These are phyloP conservation scores for Candidula unifasciata DNA, from an alignment of 2,888 invertebrate genomes.

Conservation along the genomic window DNA sequence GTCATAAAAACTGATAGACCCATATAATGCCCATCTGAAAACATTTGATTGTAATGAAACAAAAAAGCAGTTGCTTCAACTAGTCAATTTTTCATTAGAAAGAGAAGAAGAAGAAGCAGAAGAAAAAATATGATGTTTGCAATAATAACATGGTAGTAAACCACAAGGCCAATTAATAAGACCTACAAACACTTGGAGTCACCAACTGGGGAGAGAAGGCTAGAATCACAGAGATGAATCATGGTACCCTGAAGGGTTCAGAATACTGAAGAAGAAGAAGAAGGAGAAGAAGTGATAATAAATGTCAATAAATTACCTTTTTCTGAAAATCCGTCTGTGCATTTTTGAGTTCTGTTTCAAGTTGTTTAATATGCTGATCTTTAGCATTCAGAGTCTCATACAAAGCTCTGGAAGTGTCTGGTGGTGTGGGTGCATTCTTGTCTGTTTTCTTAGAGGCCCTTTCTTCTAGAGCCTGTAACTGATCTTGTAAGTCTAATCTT, in stretches of 20 bases:
- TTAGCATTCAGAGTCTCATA: constrained; percentile 68
- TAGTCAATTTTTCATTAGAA: too few relatives aligned
- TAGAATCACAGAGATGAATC: too few relatives aligned
- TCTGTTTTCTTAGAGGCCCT: constrained; percentile 43
- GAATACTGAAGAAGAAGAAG: neutral
- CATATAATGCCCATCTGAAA: too few relatives aligned
- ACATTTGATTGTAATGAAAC: too few relatives aligned
- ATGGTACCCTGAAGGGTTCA: too few relatives aligned
- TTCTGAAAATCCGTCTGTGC: constrained; percentile 61
- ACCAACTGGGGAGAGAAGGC: too few relatives aligned
- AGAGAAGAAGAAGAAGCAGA: neutral
- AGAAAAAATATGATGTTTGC: too few relatives aligned
- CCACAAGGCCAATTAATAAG: too few relatives aligned
- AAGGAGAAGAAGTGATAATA: neutral
- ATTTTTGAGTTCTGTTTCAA: constrained; percentile 64
- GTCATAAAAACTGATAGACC: too few relatives aligned
- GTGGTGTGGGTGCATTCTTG: neutral
- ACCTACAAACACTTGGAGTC: too few relatives aligned
- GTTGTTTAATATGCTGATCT: constrained; percentile 67
- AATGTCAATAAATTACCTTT: constrained; percentile 58
- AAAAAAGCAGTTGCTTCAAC: too few relatives aligned
- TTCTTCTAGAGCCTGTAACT: constrained; percentile 60
- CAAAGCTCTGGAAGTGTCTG: constrained; percentile 52
- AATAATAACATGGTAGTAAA: too few relatives aligned
- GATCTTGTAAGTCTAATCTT: constrained; percentile 65